phyloP scores from a whole-genome alignment of 1,140 invertebrate genomes.

The Camponotus floridanus region DNA sequence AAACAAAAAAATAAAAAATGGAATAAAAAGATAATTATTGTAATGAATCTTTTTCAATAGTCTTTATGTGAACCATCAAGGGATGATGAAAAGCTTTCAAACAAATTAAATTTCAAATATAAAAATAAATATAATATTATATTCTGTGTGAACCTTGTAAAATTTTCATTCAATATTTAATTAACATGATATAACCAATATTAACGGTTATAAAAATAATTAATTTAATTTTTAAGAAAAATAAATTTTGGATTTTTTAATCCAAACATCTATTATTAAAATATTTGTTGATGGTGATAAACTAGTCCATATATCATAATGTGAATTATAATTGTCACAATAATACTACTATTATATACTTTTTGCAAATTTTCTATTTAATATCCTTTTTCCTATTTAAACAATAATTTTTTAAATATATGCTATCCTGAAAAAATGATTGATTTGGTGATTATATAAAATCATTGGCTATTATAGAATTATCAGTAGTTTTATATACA shows the following conservation, averaged over 20 bases:
- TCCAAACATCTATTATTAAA: conserved; percentile 33
- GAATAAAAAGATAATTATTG: neutral
- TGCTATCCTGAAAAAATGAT: conserved; percentile 6
- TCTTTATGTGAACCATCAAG: neutral
- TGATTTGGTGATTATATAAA: conserved; percentile 11
- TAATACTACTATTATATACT: conserved; percentile 19
- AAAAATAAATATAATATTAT: conserved; percentile 22
- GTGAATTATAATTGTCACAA: conserved; percentile 31
- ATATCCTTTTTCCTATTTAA: neutral
- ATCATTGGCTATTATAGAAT: neutral
- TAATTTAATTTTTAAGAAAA: neutral
- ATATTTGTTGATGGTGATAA: neutral
- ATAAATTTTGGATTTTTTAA: neutral
- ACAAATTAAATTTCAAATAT: neutral
- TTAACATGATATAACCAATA: neutral
- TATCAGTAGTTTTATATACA: conserved; percentile 14
- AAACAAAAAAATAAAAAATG: no score
- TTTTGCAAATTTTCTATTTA: conserved; percentile 16
- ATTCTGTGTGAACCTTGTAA: neutral
- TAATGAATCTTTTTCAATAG: neutral
- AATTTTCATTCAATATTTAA: conserved; percentile 9
- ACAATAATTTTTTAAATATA: conserved; percentile 23
- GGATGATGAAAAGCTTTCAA: neutral
- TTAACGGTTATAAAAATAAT: neutral
- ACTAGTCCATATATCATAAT: neutral